These are phyloP conservation scores for Drosophila setosimentum DNA, from an alignment of 2,888 invertebrate genomes.

Conservation along the genomic window DNA sequence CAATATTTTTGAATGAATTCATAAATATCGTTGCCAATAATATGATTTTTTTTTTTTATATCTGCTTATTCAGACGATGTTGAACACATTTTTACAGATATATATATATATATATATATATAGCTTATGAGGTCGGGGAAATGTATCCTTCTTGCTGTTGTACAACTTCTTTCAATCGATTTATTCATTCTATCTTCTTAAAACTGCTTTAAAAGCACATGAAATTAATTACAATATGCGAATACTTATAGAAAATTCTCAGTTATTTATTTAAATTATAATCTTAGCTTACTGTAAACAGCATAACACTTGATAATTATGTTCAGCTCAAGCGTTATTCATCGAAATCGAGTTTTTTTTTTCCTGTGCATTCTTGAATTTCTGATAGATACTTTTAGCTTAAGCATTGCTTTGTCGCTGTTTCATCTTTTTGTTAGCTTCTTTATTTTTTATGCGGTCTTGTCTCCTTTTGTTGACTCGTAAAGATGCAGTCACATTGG, in stretches of 20 bases:
- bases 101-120: too few relatives aligned
- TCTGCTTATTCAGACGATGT: background rate
- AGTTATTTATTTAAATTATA: background rate
- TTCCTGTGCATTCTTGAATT: conserved; percentile 6
- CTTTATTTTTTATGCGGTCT: background rate
- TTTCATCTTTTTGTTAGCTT: background rate
- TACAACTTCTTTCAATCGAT: background rate
- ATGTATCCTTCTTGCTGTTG: background rate
- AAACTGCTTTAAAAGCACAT: background rate
- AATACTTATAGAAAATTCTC: background rate
- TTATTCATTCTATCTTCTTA: background rate
- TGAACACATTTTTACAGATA: background rate
- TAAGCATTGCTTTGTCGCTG: conserved; percentile 12
- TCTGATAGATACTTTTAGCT: conserved; percentile 5
- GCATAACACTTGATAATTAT: background rate
- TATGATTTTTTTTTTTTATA: background rate
- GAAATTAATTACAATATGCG: background rate
- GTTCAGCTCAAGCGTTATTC: background rate
- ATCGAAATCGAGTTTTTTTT: conserved; percentile 1
- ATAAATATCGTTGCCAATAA: background rate
- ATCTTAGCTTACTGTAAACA: background rate
- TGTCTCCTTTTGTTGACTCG: conserved; percentile 41
- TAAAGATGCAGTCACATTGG: conserved; percentile 63
- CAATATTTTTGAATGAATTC: background rate
- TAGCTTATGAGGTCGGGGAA: background rate